Conservation (phyloP, 2,113 vertebrate species). For the Lophius piscatorius region DNA sequence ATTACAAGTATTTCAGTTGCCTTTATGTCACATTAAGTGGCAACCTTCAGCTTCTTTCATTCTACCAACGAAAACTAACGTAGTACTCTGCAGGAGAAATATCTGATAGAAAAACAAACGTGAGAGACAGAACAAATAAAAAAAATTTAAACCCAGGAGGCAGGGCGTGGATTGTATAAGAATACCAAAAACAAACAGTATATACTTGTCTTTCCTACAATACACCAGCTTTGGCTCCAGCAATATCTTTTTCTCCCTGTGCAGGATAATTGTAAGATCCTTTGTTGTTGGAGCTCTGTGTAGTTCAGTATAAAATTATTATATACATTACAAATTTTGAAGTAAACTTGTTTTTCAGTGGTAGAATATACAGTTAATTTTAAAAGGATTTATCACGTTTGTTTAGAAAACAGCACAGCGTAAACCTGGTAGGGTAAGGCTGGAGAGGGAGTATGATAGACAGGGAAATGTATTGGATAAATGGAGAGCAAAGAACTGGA, state of each 20-base stretch:
- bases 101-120: slow-evolving; percentile 28
- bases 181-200: slow-evolving; percentile 25
- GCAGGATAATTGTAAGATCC: slow-evolving; percentile 20
- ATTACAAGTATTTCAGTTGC: slow-evolving; percentile 15
- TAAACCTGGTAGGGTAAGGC: slow-evolving; percentile 9
- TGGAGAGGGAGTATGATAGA: slow-evolving; percentile 10
- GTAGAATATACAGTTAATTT: slow-evolving; percentile 28
- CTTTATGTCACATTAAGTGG: slow-evolving; percentile 7
- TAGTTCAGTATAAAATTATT: slow-evolving; percentile 56
- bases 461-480: slow-evolving; percentile 7
- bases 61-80: slow-evolving; percentile 1
- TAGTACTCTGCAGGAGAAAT: slow-evolving; percentile 24
- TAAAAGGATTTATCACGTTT: slow-evolving; percentile 30
- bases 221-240: slow-evolving; percentile 44
- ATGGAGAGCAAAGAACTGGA: neutral
- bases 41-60: neutral
- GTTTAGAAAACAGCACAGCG: slow-evolving; percentile 24
- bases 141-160: slow-evolving; percentile 2
- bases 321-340: slow-evolving; percentile 50
- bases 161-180: slow-evolving; percentile 17
- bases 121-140: slow-evolving; percentile 6
- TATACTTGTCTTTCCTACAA: slow-evolving; percentile 21
- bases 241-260: slow-evolving; percentile 23
- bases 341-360: slow-evolving; percentile 38
- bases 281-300: slow-evolving; percentile 44